phyloP scores from a whole-genome alignment of 2,888 invertebrate species.

The Diadromus collaris region DNA sequence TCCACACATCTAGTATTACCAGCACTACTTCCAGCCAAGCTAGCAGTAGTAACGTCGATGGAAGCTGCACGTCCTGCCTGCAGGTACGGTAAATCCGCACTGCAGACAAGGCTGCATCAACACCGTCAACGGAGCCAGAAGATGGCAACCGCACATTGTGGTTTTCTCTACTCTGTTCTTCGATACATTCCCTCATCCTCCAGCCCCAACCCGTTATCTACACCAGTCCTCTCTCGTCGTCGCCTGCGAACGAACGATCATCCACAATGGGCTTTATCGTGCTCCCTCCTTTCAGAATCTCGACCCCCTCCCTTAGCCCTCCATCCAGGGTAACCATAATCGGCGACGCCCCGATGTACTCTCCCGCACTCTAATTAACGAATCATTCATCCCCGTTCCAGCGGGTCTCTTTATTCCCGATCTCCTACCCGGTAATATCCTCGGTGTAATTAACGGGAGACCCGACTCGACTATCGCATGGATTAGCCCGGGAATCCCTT shows the following conservation, averaged over 20 bases:
- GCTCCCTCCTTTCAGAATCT: slow-evolving; percentile 70
- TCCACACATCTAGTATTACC: slow-evolving; percentile 29
- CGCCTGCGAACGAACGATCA: slow-evolving; percentile 73
- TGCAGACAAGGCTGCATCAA: not conserved
- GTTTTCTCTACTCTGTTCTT: slow-evolving; percentile 32
- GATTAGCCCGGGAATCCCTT: slow-evolving; percentile 47
- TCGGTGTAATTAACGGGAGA: slow-evolving; percentile 51
- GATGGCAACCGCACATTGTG: slow-evolving; percentile 30
- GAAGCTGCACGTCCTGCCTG: slow-evolving; percentile 21
- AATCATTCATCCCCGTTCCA: slow-evolving; percentile 73
- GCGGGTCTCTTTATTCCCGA: slow-evolving; percentile 37
- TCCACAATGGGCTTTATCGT: slow-evolving; percentile 76
- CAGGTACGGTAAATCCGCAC: not conserved
- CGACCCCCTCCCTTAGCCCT: slow-evolving; percentile 43
- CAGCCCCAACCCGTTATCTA: slow-evolving; percentile 17
- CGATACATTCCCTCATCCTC: slow-evolving; percentile 31
- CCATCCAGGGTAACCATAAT: slow-evolving; percentile 38
- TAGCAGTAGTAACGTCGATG: slow-evolving; percentile 7
- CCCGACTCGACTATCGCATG: slow-evolving; percentile 45
- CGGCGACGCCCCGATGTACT: slow-evolving; percentile 40
- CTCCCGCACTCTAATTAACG: slow-evolving; percentile 76
- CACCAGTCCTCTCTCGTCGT: slow-evolving; percentile 45
- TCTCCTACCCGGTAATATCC: slow-evolving; percentile 22
- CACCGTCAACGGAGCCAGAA: slow-evolving; percentile 15
- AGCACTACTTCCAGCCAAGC: not conserved